phyloP scores from a whole-genome alignment of 30 jellyfish, hydroid and myxozoan species.

The Cassiopea andromeda region DNA sequence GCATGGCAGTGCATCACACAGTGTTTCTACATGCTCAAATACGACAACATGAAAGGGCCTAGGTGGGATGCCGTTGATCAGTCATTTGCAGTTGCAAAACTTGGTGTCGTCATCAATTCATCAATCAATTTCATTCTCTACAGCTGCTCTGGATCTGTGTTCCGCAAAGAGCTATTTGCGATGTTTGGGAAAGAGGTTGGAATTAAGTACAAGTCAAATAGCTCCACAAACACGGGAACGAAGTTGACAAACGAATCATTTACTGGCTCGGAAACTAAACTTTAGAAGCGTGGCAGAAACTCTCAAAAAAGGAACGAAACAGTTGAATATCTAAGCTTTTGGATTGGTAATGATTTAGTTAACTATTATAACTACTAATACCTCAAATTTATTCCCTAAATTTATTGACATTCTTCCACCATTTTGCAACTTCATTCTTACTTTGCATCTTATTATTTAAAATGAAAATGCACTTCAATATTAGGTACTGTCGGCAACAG shows the following conservation, averaged over 20 bases:
- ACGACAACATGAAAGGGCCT: background rate
- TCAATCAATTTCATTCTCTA: constrained; percentile 84
- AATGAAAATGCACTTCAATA: no score
- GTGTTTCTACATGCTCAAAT: constrained; percentile 81
- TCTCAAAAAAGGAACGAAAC: background rate
- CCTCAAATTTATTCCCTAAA: no score
- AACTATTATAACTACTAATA: no score
- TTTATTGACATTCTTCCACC: no score
- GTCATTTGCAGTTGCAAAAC: constrained; percentile 82
- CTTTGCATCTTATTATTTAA: no score
- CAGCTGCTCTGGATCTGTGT: constrained; percentile 72
- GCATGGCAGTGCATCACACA: constrained; percentile 95
- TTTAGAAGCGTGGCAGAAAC: background rate
- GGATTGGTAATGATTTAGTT: no score
- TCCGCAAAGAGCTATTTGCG: constrained; percentile 71
- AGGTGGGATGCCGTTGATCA: constrained; percentile 66
- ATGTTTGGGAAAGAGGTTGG: constrained; percentile 4
- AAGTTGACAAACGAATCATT: constrained; percentile 37
- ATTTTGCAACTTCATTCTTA: no score
- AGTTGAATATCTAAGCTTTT: no score
- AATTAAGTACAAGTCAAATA: background rate
- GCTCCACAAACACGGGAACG: constrained; percentile 23
- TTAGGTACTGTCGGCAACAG: no score
- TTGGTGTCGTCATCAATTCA: constrained; percentile 89
- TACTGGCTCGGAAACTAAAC: constrained; percentile 9